phyloP scores from a whole-genome alignment of 2,113 vertebrate genomes.

The Sus scrofa region DNA sequence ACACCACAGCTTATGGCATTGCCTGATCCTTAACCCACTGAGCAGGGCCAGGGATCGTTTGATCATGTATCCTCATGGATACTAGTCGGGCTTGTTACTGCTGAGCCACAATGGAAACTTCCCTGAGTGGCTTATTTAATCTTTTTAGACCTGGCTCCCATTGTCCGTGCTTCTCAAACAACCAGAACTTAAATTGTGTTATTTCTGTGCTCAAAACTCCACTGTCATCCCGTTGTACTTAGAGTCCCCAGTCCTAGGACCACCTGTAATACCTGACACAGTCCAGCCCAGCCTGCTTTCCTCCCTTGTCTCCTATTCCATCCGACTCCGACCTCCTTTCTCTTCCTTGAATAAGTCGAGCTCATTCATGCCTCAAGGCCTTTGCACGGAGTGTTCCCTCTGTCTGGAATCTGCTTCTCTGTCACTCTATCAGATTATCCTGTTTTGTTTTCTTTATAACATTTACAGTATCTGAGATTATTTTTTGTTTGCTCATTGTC shows the following conservation, averaged over 20 bases:
- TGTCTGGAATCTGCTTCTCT: not conserved
- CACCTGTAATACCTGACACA: not conserved
- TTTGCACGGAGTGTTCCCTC: not conserved
- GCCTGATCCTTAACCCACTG: too few relatives aligned
- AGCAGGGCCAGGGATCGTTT: too few relatives aligned
- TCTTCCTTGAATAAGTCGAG: not conserved
- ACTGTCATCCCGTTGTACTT: not conserved
- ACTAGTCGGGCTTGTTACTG: too few relatives aligned
- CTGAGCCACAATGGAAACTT: too few relatives aligned
- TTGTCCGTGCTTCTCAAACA: not conserved
- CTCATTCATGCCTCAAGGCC: not conserved
- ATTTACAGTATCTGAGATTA: not conserved
- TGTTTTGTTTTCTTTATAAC: not conserved
- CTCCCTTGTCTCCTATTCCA: not conserved
- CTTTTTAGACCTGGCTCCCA: not conserved
- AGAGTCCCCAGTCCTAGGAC: not conserved
- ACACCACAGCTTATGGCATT: too few relatives aligned
- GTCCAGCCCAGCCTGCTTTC: not conserved
- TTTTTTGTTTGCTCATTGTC: not conserved
- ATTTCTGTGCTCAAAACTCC: not conserved
- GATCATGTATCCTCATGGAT: too few relatives aligned
- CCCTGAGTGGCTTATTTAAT: not conserved
- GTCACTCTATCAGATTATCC: not conserved
- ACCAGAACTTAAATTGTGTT: not conserved
- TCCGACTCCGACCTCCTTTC: not conserved